Conservation (phyloP, 1,140 invertebrate genomes). For the Diprion similis region DNA sequence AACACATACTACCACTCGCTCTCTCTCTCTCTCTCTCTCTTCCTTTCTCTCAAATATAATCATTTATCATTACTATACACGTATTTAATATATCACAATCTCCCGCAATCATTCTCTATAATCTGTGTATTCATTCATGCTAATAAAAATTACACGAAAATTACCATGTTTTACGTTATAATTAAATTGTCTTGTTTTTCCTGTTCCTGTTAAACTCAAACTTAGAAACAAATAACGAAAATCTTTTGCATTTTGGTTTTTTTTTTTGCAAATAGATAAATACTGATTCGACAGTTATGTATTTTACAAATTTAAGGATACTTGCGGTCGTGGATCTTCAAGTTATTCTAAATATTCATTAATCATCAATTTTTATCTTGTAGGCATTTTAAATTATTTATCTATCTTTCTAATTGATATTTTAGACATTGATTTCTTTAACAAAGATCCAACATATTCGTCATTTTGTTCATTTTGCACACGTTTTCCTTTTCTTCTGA, state of each 20-base stretch:
- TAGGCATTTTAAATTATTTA: background rate
- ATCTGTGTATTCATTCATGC: too few relatives aligned
- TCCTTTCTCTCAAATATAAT: constrained; percentile 1
- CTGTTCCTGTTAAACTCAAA: background rate
- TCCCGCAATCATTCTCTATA: background rate
- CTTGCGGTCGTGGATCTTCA: background rate
- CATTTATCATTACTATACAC: background rate
- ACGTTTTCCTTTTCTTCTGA: background rate
- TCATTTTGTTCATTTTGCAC: too few relatives aligned
- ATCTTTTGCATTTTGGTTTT: background rate
- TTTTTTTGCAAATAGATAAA: background rate
- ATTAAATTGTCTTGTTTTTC: background rate
- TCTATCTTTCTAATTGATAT: too few relatives aligned
- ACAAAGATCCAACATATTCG: too few relatives aligned
- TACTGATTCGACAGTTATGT: background rate
- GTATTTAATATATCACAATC: background rate
- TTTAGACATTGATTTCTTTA: too few relatives aligned
- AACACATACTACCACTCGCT: background rate
- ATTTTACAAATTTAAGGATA: background rate
- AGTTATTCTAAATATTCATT: background rate
- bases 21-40: background rate
- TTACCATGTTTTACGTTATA: background rate
- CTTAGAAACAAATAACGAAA: background rate
- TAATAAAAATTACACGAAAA: background rate
- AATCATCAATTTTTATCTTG: background rate